Base-by-base conservation (phyloP, 2,113 vertebrate species). In the Syngnathoides biaculeatus region DNA sequence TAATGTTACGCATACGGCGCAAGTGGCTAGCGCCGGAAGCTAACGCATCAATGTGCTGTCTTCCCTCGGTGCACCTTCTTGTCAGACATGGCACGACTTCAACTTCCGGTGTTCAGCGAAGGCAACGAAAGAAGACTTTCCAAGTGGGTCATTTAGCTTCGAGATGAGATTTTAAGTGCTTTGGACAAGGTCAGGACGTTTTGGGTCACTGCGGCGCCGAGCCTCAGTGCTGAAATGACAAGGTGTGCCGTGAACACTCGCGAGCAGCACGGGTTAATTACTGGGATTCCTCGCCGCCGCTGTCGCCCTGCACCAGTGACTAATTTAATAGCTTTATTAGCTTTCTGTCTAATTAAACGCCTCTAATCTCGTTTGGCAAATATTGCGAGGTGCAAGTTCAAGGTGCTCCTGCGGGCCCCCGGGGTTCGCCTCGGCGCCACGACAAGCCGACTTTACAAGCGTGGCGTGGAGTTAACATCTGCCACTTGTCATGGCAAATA, bases 291-390 rank as follows among this genome's bases (percentile, higher is more conserved):
- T 85, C 66, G 83, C 84, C 72, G 71, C 68, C 71, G 72, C 69
- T 69, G 72, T 70, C 71, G 73, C 72, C 74, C 68, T 82, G 77
- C 79, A 79, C 79, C 69, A 71, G 69, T 67, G 78, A 82, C 87
- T 89, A 82, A 91, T 90, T 90, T 81, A 90, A 90, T 89, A 77
- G 78, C 83, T 89, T 88, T 88, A 89, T 89, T 88, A 84, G 75
- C 83, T 84, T 85, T 84, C 80, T 75, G 83, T 71, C 64, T 89
- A 90, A 91, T 90, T 90, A 88, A 89, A 88, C 87, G 83, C 80
- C 71, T 85, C 78, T 89, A 85, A 91, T 90, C 86, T 86, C 84
- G 83, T 87, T 89, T 89, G 83, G 68, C 85, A 84, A 86, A 81
- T 85, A 84, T 85, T 78, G 84, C 66, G 55, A 77, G 80, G 80